A percentile compares a stretch with the other conserved stretches of the same genome.
These are phyloP conservation scores for Thaumatotibia leucotreta DNA, from an alignment of 1,140 invertebrate species.

Conservation along the genomic window DNA sequence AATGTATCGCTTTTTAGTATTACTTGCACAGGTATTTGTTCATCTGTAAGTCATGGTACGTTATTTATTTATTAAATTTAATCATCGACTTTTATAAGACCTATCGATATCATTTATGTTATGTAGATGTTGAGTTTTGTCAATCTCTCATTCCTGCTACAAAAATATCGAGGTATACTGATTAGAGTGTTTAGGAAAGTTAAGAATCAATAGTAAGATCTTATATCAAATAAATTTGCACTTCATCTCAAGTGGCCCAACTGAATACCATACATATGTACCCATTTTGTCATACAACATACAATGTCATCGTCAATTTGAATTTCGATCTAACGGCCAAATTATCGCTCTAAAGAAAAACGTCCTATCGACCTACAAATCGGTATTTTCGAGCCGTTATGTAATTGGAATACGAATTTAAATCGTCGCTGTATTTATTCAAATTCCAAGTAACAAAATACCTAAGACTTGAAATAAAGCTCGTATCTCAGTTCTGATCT, in stretches of 20 bases:
- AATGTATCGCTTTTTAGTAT: too few species aligned
- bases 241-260: background rate
- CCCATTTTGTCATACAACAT: background rate
- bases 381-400: background rate
- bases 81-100: too few species aligned
- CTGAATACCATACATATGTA: background rate
- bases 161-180: too few species aligned
- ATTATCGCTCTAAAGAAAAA: background rate
- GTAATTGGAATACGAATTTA: background rate
- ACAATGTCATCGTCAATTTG: background rate
- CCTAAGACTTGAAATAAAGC: too few species aligned
- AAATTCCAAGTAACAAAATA: background rate
- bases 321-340: background rate
- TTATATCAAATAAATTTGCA: background rate
- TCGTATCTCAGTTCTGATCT: too few species aligned
- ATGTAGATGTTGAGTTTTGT: too few species aligned
- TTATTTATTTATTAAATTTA: too few species aligned
- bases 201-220: background rate
- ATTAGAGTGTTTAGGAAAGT: too few species aligned
- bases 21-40: too few species aligned
- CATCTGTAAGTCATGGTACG: too few species aligned
- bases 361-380: background rate
- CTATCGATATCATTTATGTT: too few species aligned
- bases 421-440: background rate
- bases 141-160: too few species aligned